These are phyloP conservation scores for Hydrochoerus hydrochaeris DNA, from an alignment of 2,113 vertebrate genomes.

Conservation along the genomic window DNA sequence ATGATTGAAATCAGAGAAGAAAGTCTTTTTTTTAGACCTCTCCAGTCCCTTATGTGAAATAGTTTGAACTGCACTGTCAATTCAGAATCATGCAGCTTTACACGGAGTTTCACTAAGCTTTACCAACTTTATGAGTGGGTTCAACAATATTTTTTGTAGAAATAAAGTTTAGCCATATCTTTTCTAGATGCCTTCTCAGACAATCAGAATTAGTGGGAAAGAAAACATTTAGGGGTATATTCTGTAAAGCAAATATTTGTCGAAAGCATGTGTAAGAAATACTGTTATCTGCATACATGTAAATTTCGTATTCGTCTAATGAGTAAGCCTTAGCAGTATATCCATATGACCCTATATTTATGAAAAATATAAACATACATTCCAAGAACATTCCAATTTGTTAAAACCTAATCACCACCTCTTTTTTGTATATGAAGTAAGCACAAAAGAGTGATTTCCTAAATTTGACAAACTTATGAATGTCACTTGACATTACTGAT, in stretches of 20 bases:
- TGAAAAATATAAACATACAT: background rate
- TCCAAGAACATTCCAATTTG: background rate
- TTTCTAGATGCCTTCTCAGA: background rate
- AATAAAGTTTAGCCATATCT: background rate
- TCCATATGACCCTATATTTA: background rate
- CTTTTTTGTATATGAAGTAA: background rate
- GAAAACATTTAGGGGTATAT: background rate
- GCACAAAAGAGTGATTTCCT: background rate
- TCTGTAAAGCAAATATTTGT: background rate
- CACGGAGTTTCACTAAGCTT: slow-evolving; percentile 63
- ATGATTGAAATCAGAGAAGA: slow-evolving; percentile 81
- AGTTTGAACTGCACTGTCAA: slow-evolving; percentile 72
- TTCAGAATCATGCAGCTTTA: slow-evolving; percentile 74
- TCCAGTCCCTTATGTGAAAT: slow-evolving; percentile 63
- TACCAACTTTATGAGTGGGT: slow-evolving; percentile 29
- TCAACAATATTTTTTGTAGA: slow-evolving; percentile 54
- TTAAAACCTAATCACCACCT: background rate
- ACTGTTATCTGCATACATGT: too few species aligned
- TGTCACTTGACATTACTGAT: background rate
- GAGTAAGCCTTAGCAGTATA: background rate
- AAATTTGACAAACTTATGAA: background rate
- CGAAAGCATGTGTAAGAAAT: background rate
- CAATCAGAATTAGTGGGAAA: background rate
- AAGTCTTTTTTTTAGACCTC: slow-evolving; percentile 76
- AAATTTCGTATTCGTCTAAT: background rate